Evolutionary conservation across 2,797 vertebrate genomes (phyloP), one percentile per base, ranked within the genome.

Genomic region (Cirrhinus molitorella): DNA sequence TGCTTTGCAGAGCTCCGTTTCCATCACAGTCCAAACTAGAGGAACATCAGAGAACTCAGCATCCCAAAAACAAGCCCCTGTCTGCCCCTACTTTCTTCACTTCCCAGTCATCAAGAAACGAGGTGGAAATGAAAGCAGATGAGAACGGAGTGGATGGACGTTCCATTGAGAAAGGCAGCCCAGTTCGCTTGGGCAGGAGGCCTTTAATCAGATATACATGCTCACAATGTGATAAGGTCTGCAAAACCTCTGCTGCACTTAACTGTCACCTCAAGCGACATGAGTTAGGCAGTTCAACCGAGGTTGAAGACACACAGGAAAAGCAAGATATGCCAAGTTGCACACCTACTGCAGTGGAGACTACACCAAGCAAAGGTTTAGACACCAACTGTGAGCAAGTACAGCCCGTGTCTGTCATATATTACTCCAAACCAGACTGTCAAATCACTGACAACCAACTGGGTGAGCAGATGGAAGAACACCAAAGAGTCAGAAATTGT

Each of bases 181-280:
- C 91, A 14, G 89, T 90, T 87, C 93, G 94, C 25, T 90, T 95
- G 0, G 96, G 96, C 77, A 94, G 96, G 63, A 95, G 95, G 89
- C 94, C 96, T 0, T 90, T 96, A 37, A 91, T 95, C 1, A 95
- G 96, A 47, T 96, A 97, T 89, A 90, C 96, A 85, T 98, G 97
- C 84, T 88, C 94, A 1, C 94, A 96, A 59, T 98, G 97, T 83
- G 92, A 96, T 71, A 97, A 97, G 89, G 96, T 97, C 83, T 97
- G 96, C 91, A 97, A 97, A 91, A 98, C 97, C 0, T 96, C 96
- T 0, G 97, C 97, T 0, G 97, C 97, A 1, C 92, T 97, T n/a
- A 96, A 93, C 87, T 96, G 97, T 55, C 97, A 98, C 14, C 88
- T 94, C 77, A 94, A 96, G 71, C 95, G 97, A 67, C 97, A 98